Evolutionary conservation across 2,888 invertebrate genomes (phyloP), one percentile per base, ranked within the genome.

Genomic region (Meghimatium bilineatum): DNA sequence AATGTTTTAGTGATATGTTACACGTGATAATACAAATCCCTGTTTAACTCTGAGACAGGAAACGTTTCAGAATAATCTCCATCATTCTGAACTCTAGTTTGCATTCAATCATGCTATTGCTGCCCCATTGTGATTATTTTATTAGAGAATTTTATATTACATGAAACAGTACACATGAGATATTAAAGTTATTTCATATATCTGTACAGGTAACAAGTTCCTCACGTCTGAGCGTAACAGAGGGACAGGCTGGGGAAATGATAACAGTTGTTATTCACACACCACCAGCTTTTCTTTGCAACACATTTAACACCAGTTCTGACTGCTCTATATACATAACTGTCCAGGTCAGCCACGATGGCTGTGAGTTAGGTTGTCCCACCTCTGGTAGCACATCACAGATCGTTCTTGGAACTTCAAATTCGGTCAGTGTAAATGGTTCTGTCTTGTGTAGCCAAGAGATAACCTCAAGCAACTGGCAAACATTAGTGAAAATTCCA

Each of bases 211-310:
- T 88, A 38, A 80, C 77, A 29, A 85, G 87, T 52, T 60, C 82
- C 5, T 17, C 80, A 20, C 66, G 52, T 12, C 81, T 87, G 12
- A 74, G 69, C 26, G 72, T 89, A 32, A 76, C 23, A 36, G 89
- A 89, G 85, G 89, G 89, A 14, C 44, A 80, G 23, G 75, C 29
- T 60, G 83, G 86, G 26, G 82, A 81, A 34, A 36, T 63, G 23
- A 80, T 89, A 8, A 80, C 36, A 3, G 74, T 87, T 12, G 56
- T 49, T 44, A 80, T 81, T 32, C 83, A 85, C n/a, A 80, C 85
- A 26, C 90, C 90, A 29, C 88, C 89, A 29, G 81, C 87, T 20
- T 89, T 89, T 77, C 63, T 88, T 36, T 90, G 90, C 80, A 76
- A 85, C 38, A 38, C 83, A 6, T 17, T 60, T 23, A 82, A 82